Evolutionary conservation across 1,140 invertebrate genomes (phyloP).

Genomic region (Periplaneta americana): DNA sequence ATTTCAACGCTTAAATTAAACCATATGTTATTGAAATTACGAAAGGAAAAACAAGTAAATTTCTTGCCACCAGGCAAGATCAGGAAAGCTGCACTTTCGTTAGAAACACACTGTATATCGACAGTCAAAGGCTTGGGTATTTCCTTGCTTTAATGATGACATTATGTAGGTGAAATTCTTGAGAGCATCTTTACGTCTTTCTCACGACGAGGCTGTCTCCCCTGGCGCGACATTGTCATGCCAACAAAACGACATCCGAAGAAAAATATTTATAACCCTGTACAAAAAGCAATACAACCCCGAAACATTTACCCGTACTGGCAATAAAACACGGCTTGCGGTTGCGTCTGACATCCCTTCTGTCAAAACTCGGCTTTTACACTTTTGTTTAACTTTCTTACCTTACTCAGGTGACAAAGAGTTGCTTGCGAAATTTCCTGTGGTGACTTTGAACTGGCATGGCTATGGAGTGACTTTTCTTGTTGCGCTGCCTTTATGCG

Average conservation of each 20-base stretch:
- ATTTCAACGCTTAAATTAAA: too few species aligned
- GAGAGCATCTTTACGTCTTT: not conserved
- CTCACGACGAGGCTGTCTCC: not conserved
- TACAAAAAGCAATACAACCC: not conserved
- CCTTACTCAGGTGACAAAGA: too few species aligned
- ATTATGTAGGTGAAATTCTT: not conserved
- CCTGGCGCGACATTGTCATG: not conserved
- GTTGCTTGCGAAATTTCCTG: too few species aligned
- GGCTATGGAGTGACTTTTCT: too few species aligned
- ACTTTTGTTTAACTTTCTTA: not conserved
- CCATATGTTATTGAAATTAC: too few species aligned
- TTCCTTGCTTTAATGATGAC: not conserved
- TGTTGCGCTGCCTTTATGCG: too few species aligned
- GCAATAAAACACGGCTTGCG: not conserved
- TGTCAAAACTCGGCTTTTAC: not conserved
- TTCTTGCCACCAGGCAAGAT: too few species aligned
- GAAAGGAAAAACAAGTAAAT: too few species aligned
- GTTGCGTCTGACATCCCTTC: not conserved
- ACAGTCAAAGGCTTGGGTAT: too few species aligned
- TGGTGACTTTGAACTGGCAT: too few species aligned
- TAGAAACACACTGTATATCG: too few species aligned
- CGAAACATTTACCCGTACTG: not conserved
- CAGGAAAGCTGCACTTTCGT: too few species aligned
- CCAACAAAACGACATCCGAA: not conserved
- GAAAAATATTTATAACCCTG: not conserved